Evolutionary conservation across 2,113 vertebrate species (phyloP).

Genomic region (Dolichotis patagonum): DNA sequence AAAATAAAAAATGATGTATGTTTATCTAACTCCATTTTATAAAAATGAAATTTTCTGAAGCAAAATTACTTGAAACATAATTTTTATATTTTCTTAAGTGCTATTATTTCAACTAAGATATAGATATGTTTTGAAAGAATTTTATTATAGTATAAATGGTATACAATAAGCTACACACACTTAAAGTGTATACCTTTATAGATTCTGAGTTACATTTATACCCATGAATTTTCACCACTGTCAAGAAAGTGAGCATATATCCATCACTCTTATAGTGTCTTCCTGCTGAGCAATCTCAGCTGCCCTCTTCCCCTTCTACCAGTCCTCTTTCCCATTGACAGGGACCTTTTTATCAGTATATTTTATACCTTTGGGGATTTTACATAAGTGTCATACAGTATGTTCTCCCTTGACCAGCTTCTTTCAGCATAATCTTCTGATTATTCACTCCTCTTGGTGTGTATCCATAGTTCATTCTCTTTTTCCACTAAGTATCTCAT

Average conservation of each 20-base stretch:
- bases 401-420: not conserved
- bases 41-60: not conserved
- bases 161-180: not conserved
- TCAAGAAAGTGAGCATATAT: not conserved
- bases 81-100: not conserved
- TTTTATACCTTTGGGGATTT: not conserved
- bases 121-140: not conserved
- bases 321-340: not conserved
- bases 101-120: not conserved
- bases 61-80: not conserved
- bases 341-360: not conserved
- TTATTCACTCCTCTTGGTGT: not conserved
- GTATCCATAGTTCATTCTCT: not conserved
- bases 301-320: not conserved
- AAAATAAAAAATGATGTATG: not conserved
- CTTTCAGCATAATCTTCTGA: not conserved
- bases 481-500: not conserved
- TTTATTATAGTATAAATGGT: not conserved
- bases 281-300: not conserved
- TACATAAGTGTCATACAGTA: not conserved
- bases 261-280: not conserved
- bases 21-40: not conserved
- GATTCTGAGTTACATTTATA: not conserved
- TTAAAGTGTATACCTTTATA: not conserved
- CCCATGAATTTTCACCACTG: too few relatives aligned